Base-by-base conservation (phyloP, 2,113 vertebrate species). In the Malurus alboscapulatus region DNA sequence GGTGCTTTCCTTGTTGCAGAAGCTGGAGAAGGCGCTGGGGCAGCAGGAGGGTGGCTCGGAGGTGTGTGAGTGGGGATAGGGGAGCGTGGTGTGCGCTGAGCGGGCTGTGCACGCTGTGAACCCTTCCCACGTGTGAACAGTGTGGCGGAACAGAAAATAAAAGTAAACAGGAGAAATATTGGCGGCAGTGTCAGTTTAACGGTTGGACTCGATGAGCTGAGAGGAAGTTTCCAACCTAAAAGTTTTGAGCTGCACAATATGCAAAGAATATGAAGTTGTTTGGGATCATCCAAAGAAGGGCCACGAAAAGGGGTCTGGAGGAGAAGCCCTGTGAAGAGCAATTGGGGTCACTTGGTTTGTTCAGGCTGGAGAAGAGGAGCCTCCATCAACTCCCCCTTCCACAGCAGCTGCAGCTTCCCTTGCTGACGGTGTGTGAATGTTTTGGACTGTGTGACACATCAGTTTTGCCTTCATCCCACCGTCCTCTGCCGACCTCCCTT, bases 401-500 rank as follows among this genome's bases (percentile, higher is more conserved):
- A 13, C 20, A n/a, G 67, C 63, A 80, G 36, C 40, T 0, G 0
- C 86, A 80, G 8, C 9, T 18, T 51, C 47, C 34, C 29, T 22
- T 50, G 48, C 34, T n/a, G 16, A 13, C 18, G 9, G 2, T 15
- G 1, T 24, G 44, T 51, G n/a, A 81, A 13, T 0, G 0, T 55
- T 55, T 59, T 0, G 2, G 47, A 77, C 18, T 0, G 0, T 30
- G 65, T 40, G 17, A n/a, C 32, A 36, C 58, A 17, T 18, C 10
- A 5, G 3, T 38, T 78, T 71, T 79, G 40, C 32, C 36, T 77
- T 77, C 68, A 53, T 29, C n/a, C n/a, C 63, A 50, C 16, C 47
- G 34, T 71, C 34, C 59, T 63, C 32, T 72, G 57, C 44, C 0
- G 0, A 34, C 59, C 40, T 72, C 42, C 38, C 36, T 84, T 40